phyloP scores from a whole-genome alignment of 2,888 invertebrate species.

The Drosophila suboccidentalis region DNA sequence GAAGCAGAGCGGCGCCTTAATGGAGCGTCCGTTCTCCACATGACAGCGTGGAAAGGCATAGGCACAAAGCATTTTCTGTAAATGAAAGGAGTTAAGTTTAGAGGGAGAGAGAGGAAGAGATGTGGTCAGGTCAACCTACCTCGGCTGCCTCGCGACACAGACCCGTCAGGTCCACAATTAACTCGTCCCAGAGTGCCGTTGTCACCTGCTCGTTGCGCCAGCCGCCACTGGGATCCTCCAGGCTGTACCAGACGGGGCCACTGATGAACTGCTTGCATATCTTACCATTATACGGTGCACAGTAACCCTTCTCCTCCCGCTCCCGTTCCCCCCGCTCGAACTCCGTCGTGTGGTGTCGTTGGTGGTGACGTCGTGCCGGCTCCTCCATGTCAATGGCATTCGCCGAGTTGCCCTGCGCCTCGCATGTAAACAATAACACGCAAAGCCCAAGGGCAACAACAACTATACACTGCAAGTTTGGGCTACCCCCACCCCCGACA shows the following conservation, averaged over 20 bases:
- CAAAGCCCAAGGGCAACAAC: slow-evolving; percentile 61
- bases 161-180: slow-evolving; percentile 92
- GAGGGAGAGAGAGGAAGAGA: slow-evolving; percentile 1
- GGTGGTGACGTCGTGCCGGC: slow-evolving; percentile 68
- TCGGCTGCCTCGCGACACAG: slow-evolving; percentile 95
- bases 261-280: slow-evolving; percentile 90
- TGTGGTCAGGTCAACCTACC: slow-evolving; percentile 84
- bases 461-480: slow-evolving; percentile 37
- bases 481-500: slow-evolving; percentile 17
- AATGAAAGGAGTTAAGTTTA: slow-evolving; percentile 12
- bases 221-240: slow-evolving; percentile 88
- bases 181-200: slow-evolving; percentile 93
- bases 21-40: slow-evolving; percentile 88
- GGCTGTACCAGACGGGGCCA: slow-evolving; percentile 92
- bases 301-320: slow-evolving; percentile 88
- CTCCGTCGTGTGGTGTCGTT: slow-evolving; percentile 66
- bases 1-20: slow-evolving; percentile 93
- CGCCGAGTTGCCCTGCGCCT: slow-evolving; percentile 60
- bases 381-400: slow-evolving; percentile 74
- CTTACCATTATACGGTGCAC: slow-evolving; percentile 94
- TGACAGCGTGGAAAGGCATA: slow-evolving; percentile 96
- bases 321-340: slow-evolving; percentile 53
- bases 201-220: slow-evolving; percentile 95
- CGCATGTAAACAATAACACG: slow-evolving; percentile 79
- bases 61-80: slow-evolving; percentile 93